Conservation (phyloP, 2,113 vertebrate species). For the Oceanodroma tethys region DNA sequence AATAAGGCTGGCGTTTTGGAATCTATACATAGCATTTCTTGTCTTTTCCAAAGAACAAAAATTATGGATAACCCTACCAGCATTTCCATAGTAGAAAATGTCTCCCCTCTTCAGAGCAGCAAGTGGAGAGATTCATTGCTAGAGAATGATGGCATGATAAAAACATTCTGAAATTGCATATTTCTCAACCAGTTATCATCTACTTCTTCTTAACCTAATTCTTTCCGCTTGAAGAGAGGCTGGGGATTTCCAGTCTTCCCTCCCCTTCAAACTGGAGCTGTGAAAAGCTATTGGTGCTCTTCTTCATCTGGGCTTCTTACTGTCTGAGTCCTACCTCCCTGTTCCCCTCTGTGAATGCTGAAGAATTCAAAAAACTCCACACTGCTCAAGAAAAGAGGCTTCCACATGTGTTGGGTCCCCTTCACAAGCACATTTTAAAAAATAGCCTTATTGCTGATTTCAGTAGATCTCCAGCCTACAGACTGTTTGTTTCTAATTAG, state of each 20-base stretch:
- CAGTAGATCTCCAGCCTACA: not conserved
- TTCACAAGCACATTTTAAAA: not conserved
- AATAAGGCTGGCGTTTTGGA: not conserved
- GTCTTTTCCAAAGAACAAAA: not conserved
- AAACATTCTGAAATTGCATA: not conserved
- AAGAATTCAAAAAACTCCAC: not conserved
- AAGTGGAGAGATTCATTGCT: not conserved
- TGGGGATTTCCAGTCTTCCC: not conserved
- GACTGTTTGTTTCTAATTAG: not conserved
- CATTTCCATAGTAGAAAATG: not conserved
- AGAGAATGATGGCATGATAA: not conserved
- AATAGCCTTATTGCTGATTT: not conserved
- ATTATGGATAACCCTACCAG: not conserved
- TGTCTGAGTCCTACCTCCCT: not conserved
- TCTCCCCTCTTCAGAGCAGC: not conserved
- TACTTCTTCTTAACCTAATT: not conserved
- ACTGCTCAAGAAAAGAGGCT: not conserved
- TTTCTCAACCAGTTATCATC: not conserved
- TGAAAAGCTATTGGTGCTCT: not conserved
- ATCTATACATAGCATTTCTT: not conserved
- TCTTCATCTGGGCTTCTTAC: not conserved
- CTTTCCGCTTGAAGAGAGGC: not conserved
- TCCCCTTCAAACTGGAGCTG: not conserved
- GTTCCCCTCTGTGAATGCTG: not conserved
- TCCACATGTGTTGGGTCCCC: rapidly evolving